Base-by-base conservation (phyloP, 2,888 invertebrate species). In the Cryptocheilus praepositus region DNA sequence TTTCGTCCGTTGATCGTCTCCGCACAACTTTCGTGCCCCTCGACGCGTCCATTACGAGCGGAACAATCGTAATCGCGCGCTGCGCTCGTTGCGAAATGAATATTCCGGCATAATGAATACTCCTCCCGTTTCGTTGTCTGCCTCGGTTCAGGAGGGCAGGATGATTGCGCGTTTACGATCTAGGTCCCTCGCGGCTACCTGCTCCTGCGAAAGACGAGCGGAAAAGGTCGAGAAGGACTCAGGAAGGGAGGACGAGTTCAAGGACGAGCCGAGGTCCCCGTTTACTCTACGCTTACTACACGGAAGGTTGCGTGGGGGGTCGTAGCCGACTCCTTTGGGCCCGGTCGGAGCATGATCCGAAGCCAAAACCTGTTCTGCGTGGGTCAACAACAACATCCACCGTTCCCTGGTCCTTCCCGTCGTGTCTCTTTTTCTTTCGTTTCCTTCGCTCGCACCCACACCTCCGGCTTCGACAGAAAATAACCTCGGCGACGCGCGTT, bases 301-400 rank as follows among this genome's bases (percentile, higher is more conserved):
- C 8, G 64, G 44, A 64, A 59, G 63, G 44, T 59, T 67, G 67
- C 56, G 56, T 61, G 66, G 66, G 66, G 61, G 61, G 67, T 66
- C 73, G 62, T 64, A 64, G 63, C 52, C 49, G 45, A 19, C 72
- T 63, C 61, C 76, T 78, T 75, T 58, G 67, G 62, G 19, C 45
- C 57, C 66, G 49, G 52, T 8, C 25, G 7, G 36, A 36, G 70
- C 62, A 71, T 75, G 75, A 80, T 76, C 76, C 77, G 67, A 71
- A 79, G 71, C 67, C 73, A 59, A 77, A 82, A 83, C 82, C 83
- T 79, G 82, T 82, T 77, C 70, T 70, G 65, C 66, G 25, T 70
- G 71, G 80, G 71, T 79, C 81, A 73, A 73, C 76, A 73, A 73
- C 74, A 70, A 66, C 64, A 64, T 65, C 62, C 67, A 67, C 56